Conservation (phyloP, 2,797 vertebrate genomes). For the Huso huso region DNA sequence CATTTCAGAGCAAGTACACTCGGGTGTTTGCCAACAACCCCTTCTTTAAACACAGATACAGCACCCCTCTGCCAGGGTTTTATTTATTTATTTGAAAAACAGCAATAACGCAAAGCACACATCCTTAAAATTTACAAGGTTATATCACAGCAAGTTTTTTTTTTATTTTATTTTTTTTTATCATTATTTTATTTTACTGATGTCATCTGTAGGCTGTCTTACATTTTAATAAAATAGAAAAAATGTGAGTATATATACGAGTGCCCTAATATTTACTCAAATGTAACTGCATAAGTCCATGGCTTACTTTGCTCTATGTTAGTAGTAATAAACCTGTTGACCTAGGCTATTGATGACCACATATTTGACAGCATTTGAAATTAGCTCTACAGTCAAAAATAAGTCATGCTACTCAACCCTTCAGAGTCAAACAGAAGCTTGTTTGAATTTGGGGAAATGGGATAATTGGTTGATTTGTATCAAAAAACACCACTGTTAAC, state of each 20-base stretch:
- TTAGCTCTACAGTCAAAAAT: conserved; percentile 19
- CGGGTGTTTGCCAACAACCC: conserved; percentile 70
- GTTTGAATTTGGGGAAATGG: conserved; percentile 28
- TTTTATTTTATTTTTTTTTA: conserved; percentile 4
- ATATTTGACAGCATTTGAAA: conserved; percentile 46
- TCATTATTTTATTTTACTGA: conserved; percentile 1
- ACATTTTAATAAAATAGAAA: conserved; percentile 5
- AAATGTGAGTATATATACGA: not conserved
- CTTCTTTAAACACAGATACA: conserved; percentile 69
- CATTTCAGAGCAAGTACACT: conserved; percentile 62
- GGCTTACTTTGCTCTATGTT: conserved; percentile 40
- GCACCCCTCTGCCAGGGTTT: conserved; percentile 59
- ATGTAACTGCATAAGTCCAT: conserved; percentile 33
- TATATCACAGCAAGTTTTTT: not conserved
- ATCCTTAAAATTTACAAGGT: not conserved
- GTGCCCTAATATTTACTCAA: conserved; percentile 14
- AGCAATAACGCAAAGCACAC: not conserved
- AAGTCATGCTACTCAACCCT: conserved; percentile 20
- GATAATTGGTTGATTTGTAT: too few relatives aligned
- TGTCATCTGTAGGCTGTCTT: conserved; percentile 4
- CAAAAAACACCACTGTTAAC: too few relatives aligned
- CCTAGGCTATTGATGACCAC: conserved; percentile 45
- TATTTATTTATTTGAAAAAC: conserved; percentile 45
- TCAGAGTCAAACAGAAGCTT: conserved; percentile 32
- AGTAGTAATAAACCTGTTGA: conserved; percentile 50